phyloP scores from a whole-genome alignment of 2,113 vertebrate genomes.

The Synodontis membranacea region DNA sequence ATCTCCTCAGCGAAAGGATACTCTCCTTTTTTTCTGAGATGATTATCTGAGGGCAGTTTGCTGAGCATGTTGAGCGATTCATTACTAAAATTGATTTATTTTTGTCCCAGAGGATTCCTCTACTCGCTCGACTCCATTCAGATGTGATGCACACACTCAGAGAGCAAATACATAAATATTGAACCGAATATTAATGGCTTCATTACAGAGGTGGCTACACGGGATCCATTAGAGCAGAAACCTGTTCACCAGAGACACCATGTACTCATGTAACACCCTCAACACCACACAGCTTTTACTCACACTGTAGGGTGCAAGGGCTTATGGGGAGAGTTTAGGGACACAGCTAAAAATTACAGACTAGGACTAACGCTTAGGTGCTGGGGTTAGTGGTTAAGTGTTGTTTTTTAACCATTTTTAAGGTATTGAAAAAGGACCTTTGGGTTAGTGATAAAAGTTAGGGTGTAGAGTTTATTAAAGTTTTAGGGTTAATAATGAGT shows the following conservation, averaged over 20 bases:
- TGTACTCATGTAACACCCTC: conserved; percentile 1
- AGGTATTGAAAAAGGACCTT: too few species aligned
- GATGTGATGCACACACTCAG: conserved; percentile 57
- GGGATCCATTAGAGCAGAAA: conserved; percentile 53
- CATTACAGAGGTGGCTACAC: conserved; percentile 71
- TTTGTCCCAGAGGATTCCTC: conserved; percentile 53
- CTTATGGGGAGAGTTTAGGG: neutral
- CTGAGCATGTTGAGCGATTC: conserved; percentile 57
- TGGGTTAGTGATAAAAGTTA: too few species aligned
- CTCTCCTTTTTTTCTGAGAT: conserved; percentile 34
- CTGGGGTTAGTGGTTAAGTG: neutral
- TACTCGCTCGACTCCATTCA: conserved; percentile 51
- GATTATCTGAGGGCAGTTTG: conserved; percentile 47
- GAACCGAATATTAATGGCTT: conserved; percentile 80
- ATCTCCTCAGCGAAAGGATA: conserved; percentile 10
- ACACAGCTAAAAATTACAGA: neutral
- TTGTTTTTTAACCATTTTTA: too few species aligned
- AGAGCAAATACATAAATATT: conserved; percentile 78
- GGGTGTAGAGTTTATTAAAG: too few species aligned
- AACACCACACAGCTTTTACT: neutral
- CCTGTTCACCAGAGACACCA: conserved; percentile 8
- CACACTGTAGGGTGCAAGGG: neutral
- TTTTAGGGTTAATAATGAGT: neutral
- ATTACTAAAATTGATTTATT: conserved; percentile 66
- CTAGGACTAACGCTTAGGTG: neutral